Percentiles rank a stretch among this genome's conserved stretches.
Evolutionary conservation across 2,113 vertebrate genomes (phyloP).

Genomic region (Acanthisitta chloris): DNA sequence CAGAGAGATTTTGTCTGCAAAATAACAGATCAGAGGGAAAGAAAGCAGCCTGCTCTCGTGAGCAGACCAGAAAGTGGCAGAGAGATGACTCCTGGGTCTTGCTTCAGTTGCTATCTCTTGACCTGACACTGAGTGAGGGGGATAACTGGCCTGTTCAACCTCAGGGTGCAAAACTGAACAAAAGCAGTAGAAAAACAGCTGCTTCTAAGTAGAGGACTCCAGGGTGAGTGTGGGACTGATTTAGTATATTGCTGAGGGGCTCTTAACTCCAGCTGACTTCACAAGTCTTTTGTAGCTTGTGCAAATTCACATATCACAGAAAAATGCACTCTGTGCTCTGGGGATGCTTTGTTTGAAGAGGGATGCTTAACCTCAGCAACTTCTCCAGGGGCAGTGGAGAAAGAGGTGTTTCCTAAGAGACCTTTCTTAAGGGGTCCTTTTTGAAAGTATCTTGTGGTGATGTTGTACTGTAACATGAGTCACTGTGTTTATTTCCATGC

Average conservation of each 20-base stretch:
- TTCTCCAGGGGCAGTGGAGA: not conserved
- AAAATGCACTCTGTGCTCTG: not conserved
- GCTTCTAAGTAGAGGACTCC: not conserved
- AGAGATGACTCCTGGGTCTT: not conserved
- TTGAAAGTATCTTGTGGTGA: not conserved
- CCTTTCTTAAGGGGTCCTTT: not conserved
- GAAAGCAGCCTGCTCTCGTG: not conserved
- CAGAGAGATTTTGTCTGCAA: not conserved
- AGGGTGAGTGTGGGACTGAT: not conserved
- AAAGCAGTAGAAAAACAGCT: conserved; percentile 11
- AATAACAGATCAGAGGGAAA: not conserved
- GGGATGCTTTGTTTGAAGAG: conserved; percentile 7
- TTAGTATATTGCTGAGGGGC: conserved; percentile 25
- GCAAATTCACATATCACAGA: not conserved
- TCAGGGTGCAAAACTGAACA: not conserved
- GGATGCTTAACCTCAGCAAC: not conserved
- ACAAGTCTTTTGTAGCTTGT: conserved; percentile 15
- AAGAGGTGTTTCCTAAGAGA: not conserved
- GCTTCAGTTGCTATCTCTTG: not conserved
- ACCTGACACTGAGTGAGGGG: not conserved
- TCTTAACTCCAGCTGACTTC: conserved; percentile 39
- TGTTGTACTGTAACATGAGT: not conserved
- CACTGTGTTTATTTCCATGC: not conserved
- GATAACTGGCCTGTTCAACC: not conserved
- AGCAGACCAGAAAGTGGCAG: not conserved